Percentiles rank a stretch among this genome's conserved stretches.
phyloP scores from a whole-genome alignment of 2,797 vertebrate species.

The Potorous gilbertii region DNA sequence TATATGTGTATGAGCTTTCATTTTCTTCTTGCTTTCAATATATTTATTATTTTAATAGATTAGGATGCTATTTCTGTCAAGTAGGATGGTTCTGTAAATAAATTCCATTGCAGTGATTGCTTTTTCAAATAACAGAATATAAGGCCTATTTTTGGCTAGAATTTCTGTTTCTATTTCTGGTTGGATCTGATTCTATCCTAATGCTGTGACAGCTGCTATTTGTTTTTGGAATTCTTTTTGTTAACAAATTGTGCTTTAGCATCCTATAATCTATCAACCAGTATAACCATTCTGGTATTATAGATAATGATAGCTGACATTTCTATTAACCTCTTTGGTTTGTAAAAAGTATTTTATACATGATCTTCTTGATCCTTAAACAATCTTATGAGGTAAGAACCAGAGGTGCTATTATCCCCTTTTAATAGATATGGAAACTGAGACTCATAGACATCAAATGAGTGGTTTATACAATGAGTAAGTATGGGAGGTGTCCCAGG shows the following conservation, averaged over 20 bases:
- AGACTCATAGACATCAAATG: neutral
- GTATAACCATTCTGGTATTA: neutral
- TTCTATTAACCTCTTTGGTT: neutral
- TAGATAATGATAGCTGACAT: neutral
- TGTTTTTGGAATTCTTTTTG: neutral
- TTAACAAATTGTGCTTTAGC: neutral
- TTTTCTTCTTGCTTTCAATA: neutral
- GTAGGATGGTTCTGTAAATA: neutral
- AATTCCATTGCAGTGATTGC: neutral
- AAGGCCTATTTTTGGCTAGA: neutral
- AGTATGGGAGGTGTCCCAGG: neutral
- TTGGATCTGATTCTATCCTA: neutral
- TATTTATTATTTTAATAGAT: neutral
- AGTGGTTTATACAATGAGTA: neutral
- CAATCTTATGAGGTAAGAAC: neutral
- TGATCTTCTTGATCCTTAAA: neutral
- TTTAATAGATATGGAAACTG: neutral
- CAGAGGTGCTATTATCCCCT: neutral
- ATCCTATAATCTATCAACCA: neutral
- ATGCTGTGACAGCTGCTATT: neutral
- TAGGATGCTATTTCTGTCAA: neutral
- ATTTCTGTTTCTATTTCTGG: neutral
- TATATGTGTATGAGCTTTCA: neutral
- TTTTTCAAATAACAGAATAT: neutral
- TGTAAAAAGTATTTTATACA: neutral